Evolutionary conservation across 2,797 vertebrate genomes (phyloP).

Genomic region (Sebastes hopkinsi): DNA sequence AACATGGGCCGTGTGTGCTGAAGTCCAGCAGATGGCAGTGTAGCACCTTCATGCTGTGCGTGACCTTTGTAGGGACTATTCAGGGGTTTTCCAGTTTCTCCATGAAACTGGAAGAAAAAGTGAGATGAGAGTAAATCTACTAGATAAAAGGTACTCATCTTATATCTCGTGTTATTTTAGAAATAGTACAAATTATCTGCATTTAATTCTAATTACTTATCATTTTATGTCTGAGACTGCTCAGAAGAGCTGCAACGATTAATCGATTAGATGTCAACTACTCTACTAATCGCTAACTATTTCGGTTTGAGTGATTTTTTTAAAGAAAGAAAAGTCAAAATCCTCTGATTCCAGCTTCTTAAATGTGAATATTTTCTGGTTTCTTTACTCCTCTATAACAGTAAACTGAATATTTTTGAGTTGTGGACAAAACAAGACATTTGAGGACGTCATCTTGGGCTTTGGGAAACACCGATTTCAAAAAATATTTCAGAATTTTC

Average conservation of each 20-base stretch:
- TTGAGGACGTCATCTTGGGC: no score
- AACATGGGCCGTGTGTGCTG: not conserved
- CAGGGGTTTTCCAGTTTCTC: constrained; percentile 60
- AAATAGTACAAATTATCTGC: not conserved
- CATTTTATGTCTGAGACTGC: not conserved
- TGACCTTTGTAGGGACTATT: not conserved
- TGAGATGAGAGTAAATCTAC: not conserved
- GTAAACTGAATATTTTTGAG: no score
- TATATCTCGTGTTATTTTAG: not conserved
- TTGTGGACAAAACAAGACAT: no score
- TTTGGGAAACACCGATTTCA: no score
- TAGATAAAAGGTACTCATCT: not conserved
- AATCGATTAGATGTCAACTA: no score
- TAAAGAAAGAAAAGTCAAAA: no score
- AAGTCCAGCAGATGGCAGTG: constrained; percentile 65
- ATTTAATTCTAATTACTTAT: not conserved
- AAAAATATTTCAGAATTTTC: fast-evolving
- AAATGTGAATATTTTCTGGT: no score
- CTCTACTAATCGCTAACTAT: no score
- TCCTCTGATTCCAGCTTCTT: no score
- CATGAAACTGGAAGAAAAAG: constrained; percentile 41
- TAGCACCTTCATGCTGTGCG: not conserved
- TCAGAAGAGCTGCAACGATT: not conserved
- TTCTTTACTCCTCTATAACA: no score
- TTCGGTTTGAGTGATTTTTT: no score